Conservation (phyloP, 2,113 vertebrate genomes). For the Ammodytes marinus region DNA sequence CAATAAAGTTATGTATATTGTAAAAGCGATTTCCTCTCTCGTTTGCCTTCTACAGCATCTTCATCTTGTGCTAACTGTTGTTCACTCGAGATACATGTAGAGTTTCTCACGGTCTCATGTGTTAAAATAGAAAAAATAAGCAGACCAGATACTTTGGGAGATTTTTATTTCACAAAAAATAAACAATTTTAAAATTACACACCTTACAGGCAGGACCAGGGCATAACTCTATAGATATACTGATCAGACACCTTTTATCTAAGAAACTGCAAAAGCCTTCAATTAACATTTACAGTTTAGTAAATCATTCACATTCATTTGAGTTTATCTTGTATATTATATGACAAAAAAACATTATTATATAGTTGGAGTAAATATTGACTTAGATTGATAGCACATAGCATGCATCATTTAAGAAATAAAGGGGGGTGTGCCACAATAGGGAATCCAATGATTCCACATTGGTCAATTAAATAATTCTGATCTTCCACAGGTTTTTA, state of each 20-base stretch:
- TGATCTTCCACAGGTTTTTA: background rate
- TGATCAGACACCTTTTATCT: background rate
- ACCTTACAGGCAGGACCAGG: background rate
- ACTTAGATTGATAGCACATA: background rate
- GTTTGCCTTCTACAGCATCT: slow-evolving; percentile 26
- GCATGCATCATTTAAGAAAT: background rate
- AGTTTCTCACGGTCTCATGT: background rate
- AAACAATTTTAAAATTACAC: background rate
- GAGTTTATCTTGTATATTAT: background rate
- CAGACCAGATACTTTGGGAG: background rate
- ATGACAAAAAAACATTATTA: background rate
- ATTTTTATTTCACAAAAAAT: slow-evolving; percentile 1
- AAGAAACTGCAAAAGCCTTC: background rate
- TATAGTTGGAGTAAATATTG: background rate
- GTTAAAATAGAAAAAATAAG: background rate
- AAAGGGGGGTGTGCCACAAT: background rate
- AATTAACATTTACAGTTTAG: background rate
- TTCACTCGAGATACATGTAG: background rate
- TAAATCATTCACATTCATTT: background rate
- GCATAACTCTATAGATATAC: background rate
- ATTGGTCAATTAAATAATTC: background rate
- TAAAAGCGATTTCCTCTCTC: slow-evolving; percentile 61
- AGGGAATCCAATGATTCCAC: background rate
- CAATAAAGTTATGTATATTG: slow-evolving; percentile 88
- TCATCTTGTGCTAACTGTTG: background rate